Percentiles rank a stretch among this genome's conserved stretches.
Conservation (phyloP, 2,888 invertebrate species). For the Lithophane ornitopus region DNA sequence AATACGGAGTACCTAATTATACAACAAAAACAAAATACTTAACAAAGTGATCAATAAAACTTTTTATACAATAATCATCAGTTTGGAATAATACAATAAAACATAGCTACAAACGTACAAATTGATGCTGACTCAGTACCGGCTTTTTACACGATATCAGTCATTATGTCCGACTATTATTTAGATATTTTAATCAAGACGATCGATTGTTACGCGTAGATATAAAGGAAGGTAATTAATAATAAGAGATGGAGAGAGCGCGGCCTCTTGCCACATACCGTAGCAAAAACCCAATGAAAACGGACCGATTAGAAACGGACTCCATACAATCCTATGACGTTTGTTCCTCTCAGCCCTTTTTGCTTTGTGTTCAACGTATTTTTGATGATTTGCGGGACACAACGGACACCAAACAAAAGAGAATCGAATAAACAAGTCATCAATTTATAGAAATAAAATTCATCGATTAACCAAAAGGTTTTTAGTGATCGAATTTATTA, state of each 20-base stretch:
- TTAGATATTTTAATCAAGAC: conserved; percentile 90
- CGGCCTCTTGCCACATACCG: conserved; percentile 85
- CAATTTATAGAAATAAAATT: conserved; percentile 71
- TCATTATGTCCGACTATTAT: conserved; percentile 86
- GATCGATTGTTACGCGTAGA: conserved; percentile 85
- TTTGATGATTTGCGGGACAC: conserved; percentile 83
- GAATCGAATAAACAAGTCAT: conserved; percentile 72
- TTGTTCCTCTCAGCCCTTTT: conserved; percentile 84
- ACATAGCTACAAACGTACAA: conserved; percentile 39
- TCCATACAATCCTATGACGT: conserved; percentile 81
- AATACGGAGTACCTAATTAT: no score
- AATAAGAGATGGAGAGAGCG: conserved; percentile 83
- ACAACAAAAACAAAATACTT: neutral
- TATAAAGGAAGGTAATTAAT: conserved; percentile 90
- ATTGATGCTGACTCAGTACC: conserved; percentile 76
- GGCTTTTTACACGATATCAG: conserved; percentile 74
- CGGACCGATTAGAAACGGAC: conserved; percentile 88
- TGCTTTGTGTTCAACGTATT: conserved; percentile 77
- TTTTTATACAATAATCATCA: conserved; percentile 28
- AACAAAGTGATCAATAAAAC: conserved; percentile 5
- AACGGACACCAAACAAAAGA: conserved; percentile 70
- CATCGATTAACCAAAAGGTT: conserved; percentile 60
- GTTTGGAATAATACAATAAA: conserved; percentile 43
- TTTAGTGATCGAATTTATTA: conserved; percentile 55
- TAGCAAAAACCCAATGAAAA: conserved; percentile 88